Conservation (phyloP, 2,888 invertebrate genomes). For the Caenorhabditis sp. region DNA sequence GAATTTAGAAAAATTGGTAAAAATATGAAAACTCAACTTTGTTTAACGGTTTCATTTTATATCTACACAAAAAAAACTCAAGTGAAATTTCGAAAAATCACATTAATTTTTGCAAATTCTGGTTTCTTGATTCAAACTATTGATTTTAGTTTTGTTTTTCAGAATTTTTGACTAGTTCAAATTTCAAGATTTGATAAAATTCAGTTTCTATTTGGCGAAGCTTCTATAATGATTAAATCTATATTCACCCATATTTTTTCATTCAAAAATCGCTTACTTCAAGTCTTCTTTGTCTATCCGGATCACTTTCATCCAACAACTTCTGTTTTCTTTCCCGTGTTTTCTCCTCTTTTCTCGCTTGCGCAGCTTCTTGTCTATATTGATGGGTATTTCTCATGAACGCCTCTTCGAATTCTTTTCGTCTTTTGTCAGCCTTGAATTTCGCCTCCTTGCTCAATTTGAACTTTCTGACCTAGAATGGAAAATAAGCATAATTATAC, state of each 20-base stretch:
- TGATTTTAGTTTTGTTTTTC: no score
- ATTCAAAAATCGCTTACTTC: slow-evolving; percentile 75
- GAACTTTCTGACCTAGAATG: slow-evolving; percentile 9
- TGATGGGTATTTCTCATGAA: slow-evolving; percentile 93
- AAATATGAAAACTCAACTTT: no score
- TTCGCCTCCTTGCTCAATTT: slow-evolving; percentile 35
- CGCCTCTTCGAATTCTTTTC: slow-evolving; percentile 89
- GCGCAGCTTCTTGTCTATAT: slow-evolving; percentile 95
- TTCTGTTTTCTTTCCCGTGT: slow-evolving; percentile 91
- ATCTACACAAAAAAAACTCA: no score
- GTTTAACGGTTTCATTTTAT: no score
- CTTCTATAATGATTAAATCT: no score
- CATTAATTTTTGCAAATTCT: no score
- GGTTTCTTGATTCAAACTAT: no score
- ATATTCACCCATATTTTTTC: not conserved
- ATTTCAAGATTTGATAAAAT: no score
- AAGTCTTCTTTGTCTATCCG: slow-evolving; percentile 95
- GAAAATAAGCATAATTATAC: not conserved
- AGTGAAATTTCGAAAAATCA: no score
- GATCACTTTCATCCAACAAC: slow-evolving; percentile 86
- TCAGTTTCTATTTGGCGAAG: no score
- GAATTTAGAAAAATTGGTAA: no score
- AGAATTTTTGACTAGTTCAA: not conserved
- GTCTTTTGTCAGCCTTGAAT: slow-evolving; percentile 90
- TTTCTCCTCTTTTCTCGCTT: slow-evolving; percentile 89